Evolutionary conservation across 2,888 invertebrate species (phyloP).

Genomic region (Crematogaster levior): DNA sequence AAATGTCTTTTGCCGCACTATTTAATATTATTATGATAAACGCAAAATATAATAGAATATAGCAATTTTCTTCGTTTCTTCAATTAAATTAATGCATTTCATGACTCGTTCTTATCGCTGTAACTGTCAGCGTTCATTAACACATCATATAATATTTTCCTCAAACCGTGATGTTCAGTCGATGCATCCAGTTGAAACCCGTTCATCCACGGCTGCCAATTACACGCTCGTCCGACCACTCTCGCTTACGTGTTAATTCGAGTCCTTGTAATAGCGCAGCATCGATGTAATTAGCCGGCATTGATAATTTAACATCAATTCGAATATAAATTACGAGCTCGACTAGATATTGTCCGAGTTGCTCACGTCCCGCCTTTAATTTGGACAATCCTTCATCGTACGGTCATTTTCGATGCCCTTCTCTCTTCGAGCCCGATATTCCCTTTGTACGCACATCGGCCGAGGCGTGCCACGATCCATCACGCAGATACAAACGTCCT

Average conservation of each 20-base stretch:
- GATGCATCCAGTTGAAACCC: constrained; percentile 39
- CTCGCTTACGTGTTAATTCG: constrained; percentile 45
- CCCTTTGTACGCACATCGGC: constrained; percentile 48
- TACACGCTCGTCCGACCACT: constrained; percentile 48
- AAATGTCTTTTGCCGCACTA: not conserved
- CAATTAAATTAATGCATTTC: constrained; percentile 2
- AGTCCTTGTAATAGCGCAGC: constrained; percentile 29
- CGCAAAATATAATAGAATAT: not conserved
- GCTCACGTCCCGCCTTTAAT: constrained; percentile 15
- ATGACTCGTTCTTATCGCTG: constrained; percentile 15
- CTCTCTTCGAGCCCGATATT: constrained; percentile 39
- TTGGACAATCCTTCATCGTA: constrained; percentile 45
- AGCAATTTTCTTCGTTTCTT: not conserved
- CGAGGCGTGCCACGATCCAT: constrained; percentile 57
- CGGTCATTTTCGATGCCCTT: constrained; percentile 27
- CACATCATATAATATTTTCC: constrained; percentile 33
- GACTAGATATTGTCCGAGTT: constrained; percentile 6
- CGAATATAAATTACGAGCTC: constrained; percentile 41
- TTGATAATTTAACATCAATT: constrained; percentile 49
- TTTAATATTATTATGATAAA: not conserved
- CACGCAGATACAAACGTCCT: constrained; percentile 53
- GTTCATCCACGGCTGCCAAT: constrained; percentile 45
- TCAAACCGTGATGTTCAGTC: constrained; percentile 27
- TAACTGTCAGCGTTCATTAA: constrained; percentile 36
- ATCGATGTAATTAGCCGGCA: constrained; percentile 34